Evolutionary conservation across 1,140 invertebrate genomes (phyloP), one percentile per base, ranked within the genome.

Genomic region (Macrobrachium nipponense): DNA sequence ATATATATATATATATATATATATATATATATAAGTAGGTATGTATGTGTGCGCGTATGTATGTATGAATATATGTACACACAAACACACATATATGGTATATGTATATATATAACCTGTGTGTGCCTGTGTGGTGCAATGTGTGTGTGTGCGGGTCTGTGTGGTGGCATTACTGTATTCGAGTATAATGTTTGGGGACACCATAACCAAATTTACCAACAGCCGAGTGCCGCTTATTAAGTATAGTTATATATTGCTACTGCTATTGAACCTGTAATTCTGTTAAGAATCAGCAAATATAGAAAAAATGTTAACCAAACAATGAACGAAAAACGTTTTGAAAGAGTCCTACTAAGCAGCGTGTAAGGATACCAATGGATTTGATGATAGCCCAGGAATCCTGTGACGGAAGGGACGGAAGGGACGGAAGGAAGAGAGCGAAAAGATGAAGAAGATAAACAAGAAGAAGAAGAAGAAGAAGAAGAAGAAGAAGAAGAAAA

Each of bases 61-160:
- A 14, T 80, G n/a, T 10, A 62, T 58, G 0, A 0, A 27, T 73
- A 23, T 17, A 2, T 75, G 36, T 10, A 20, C 59, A 8, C 0
- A 20, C 27, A n/a, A 17, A 27, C 27, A n/a, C 0, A 14, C 58
- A 36, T 23, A 15, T 60, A 43, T 14, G 0, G 61, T 15, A 51
- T 87, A 58, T 78, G 23, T 81, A 44, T 77, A 68, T 81, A 62
- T 76, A 68, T 87, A 68, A 68, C 80, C 27, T 87, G 59, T 87
- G 27, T 81, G 15, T 68, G 7, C 64, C 14, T 85, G 18, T 78
- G 17, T 85, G 18, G 18, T 85, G n/a, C 36, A 58, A 58, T 83
- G 2, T 85, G 17, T 62, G 44, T 80, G 15, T 85, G 73, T 61
- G 51, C 80, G 15, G 80, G 73, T 80, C 0, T 72, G 15, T 82